These are phyloP conservation scores for Trachelus troglodyta DNA, from an alignment of 2,888 invertebrate genomes.

Conservation along the genomic window DNA sequence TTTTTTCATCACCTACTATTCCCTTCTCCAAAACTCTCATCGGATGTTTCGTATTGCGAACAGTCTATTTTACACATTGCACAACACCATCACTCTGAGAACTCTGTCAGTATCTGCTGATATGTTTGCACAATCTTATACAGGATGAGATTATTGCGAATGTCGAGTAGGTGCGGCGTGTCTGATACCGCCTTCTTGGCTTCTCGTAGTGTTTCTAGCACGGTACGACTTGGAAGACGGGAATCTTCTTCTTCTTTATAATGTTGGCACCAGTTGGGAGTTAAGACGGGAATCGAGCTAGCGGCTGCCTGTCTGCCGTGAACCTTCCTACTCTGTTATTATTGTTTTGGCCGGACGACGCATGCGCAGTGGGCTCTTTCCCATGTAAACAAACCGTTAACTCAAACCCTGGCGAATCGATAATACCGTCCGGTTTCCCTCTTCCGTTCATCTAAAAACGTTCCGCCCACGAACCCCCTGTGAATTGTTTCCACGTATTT, in stretches of 20 bases:
- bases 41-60: conserved; percentile 11
- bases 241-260: no score
- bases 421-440: conserved; percentile 43
- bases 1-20: neutral
- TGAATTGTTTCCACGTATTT: neutral
- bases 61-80: conserved; percentile 20
- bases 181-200: neutral
- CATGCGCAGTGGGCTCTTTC: conserved; percentile 56
- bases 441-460: neutral
- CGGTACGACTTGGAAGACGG: conserved; percentile 11
- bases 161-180: neutral
- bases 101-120: neutral
- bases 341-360: conserved; percentile 62
- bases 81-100: conserved; percentile 8
- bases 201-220: neutral
- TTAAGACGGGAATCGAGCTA: conserved; percentile 23
- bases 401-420: conserved; percentile 61
- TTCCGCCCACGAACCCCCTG: conserved; percentile 6
- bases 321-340: conserved; percentile 59
- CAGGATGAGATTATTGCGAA: neutral
- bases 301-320: conserved; percentile 40
- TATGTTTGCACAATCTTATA: neutral
- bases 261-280: no score
- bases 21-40: neutral
- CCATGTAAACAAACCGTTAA: conserved; percentile 65